These are phyloP conservation scores for Salvelinus fontinalis DNA, from an alignment of 2,113 vertebrate species.

Conservation along the genomic window DNA sequence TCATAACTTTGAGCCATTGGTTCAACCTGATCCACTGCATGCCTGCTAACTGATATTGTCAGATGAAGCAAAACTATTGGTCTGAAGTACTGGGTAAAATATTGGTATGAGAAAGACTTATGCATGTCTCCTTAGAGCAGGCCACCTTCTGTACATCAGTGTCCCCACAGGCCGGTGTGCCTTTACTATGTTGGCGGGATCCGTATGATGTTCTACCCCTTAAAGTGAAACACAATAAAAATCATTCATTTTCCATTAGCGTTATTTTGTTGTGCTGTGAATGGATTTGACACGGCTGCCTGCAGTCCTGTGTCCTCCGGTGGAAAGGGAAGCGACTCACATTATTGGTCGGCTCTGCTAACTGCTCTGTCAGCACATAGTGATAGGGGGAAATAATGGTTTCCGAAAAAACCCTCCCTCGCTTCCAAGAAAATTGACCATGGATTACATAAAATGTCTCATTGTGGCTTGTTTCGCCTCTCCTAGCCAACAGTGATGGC, in stretches of 20 bases:
- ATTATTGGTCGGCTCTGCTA: conserved; percentile 49
- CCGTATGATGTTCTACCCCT: conserved; percentile 16
- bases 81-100: too few relatives aligned
- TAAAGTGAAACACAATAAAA: conserved; percentile 6
- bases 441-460: conserved; percentile 5
- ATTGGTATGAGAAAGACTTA: too few relatives aligned
- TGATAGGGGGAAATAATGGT: conserved; percentile 17
- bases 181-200: neutral
- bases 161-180: too few relatives aligned
- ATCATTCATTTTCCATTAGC: conserved; percentile 33
- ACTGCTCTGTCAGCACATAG: conserved; percentile 62
- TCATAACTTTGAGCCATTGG: too few relatives aligned
- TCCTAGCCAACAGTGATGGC: conserved; percentile 25
- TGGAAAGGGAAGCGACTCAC: conserved; percentile 57
- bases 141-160: too few relatives aligned
- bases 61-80: too few relatives aligned
- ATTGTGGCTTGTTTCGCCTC: conserved; percentile 38
- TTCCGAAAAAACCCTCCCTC: conserved; percentile 16
- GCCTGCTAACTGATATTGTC: too few relatives aligned
- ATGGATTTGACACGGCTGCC: conserved; percentile 64
- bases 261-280: conserved; percentile 57
- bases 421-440: conserved; percentile 43
- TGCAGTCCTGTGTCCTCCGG: conserved; percentile 44
- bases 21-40: too few relatives aligned
- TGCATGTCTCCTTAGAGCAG: too few relatives aligned